These are phyloP conservation scores for Spinibarbus caldwelli DNA, from an alignment of 2,797 vertebrate species.

Conservation along the genomic window DNA sequence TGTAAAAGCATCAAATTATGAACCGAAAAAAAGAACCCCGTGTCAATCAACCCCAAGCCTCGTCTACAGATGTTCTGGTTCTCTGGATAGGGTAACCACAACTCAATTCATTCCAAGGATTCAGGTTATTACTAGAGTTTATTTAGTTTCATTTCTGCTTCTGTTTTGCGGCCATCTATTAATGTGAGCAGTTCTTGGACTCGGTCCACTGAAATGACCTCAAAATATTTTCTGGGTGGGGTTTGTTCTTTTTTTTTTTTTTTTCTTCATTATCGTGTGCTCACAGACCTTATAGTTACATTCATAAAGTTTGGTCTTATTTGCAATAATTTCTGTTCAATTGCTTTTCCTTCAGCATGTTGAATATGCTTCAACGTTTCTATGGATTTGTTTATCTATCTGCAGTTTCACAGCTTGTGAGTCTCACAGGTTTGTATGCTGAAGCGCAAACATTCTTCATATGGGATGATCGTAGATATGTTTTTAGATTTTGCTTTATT, in stretches of 20 bases:
- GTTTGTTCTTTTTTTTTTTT: too few species aligned
- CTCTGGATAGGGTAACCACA: neutral
- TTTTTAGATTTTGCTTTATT: neutral
- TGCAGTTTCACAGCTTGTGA: neutral
- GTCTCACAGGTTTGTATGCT: slow-evolving; percentile 7
- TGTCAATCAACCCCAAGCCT: neutral
- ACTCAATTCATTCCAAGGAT: neutral
- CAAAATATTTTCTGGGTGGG: too few species aligned
- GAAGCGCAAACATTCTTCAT: too few species aligned
- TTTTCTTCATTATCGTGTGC: too few species aligned
- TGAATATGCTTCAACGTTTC: slow-evolving; percentile 8
- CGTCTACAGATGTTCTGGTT: neutral
- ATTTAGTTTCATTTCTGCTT: neutral
- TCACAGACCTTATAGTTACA: too few species aligned
- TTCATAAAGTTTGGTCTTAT: neutral
- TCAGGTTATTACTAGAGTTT: too few species aligned
- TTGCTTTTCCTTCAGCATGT: neutral
- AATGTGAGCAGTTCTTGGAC: neutral
- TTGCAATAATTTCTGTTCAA: neutral
- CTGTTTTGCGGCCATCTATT: too few species aligned
- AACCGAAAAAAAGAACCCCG: too few species aligned
- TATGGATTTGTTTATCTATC: neutral
- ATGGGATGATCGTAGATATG: neutral
- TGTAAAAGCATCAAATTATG: too few species aligned
- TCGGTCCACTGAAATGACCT: neutral